phyloP scores from a whole-genome alignment of 2,797 vertebrate genomes.

The Manis javanica region DNA sequence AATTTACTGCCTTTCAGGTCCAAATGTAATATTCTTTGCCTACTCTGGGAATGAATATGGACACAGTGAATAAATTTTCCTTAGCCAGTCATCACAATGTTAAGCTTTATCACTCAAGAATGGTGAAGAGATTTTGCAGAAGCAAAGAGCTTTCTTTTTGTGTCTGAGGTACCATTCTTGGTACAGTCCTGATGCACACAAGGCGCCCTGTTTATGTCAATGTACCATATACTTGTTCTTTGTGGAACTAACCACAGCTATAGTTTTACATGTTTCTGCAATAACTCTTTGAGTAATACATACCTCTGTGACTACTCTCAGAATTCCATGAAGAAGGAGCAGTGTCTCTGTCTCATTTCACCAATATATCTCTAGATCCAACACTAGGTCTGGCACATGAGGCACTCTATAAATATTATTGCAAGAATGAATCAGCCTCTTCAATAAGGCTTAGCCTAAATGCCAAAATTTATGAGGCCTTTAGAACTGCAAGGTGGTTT shows the following conservation, averaged over 20 bases:
- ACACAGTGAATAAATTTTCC: not conserved
- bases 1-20: not conserved
- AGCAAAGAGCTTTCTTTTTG: not conserved
- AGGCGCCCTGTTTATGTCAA: not conserved
- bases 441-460: not conserved
- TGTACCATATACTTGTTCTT: not conserved
- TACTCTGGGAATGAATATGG: not conserved
- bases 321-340: not conserved
- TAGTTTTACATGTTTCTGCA: not conserved
- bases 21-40: not conserved
- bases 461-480: not conserved
- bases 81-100: not conserved
- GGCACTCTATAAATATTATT: not conserved
- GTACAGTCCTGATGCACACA: not conserved
- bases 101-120: not conserved
- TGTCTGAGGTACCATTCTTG: not conserved
- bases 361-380: not conserved
- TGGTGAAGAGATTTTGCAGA: not conserved
- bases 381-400: not conserved
- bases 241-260: not conserved
- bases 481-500: not conserved
- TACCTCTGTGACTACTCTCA: not conserved
- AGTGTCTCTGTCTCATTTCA: not conserved
- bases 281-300: not conserved
- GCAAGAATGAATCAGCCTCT: not conserved